Conservation (phyloP, 37 sponge, comb jelly and placozoan species). For the Crambe crambe region DNA sequence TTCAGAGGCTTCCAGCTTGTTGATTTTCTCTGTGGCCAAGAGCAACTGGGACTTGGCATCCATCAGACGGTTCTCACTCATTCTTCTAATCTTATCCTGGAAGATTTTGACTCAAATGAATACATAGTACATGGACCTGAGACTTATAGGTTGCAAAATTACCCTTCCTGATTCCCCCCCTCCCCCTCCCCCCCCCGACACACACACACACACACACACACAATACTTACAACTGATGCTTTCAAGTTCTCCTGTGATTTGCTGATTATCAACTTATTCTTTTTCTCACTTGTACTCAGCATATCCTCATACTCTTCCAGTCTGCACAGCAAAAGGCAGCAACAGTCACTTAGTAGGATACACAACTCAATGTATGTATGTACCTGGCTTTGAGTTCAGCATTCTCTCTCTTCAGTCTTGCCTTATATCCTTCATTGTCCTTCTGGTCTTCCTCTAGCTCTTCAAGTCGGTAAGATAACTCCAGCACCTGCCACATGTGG, state of each 20-base stretch:
- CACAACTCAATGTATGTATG: background rate
- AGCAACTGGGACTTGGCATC: slow-evolving; percentile 9
- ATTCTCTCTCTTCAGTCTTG: slow-evolving; percentile 43
- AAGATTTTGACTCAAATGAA: background rate
- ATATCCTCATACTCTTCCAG: slow-evolving; percentile 32
- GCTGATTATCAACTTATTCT: slow-evolving; percentile 11
- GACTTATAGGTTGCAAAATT: no score
- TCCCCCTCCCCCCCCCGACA: background rate
- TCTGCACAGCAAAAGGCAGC: background rate
- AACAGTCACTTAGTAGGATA: background rate
- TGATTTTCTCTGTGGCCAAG: background rate
- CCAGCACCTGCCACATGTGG: slow-evolving; percentile 43
- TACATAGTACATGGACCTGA: background rate
- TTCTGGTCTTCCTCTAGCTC: slow-evolving; percentile 41
- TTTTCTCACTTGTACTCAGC: slow-evolving; percentile 17
- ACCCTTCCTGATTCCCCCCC: background rate
- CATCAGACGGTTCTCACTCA: slow-evolving; percentile 14
- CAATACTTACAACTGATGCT: slow-evolving; percentile 21
- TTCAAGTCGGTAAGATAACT: slow-evolving; percentile 49
- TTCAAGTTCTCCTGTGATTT: slow-evolving; percentile 17
- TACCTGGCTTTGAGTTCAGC: slow-evolving; percentile 35
- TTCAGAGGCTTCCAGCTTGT: background rate
- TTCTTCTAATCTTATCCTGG: background rate
- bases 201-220: background rate
- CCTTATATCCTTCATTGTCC: slow-evolving; percentile 9